Evolutionary conservation across 2,888 invertebrate genomes (phyloP).

Genomic region (Tiliacea aurago): DNA sequence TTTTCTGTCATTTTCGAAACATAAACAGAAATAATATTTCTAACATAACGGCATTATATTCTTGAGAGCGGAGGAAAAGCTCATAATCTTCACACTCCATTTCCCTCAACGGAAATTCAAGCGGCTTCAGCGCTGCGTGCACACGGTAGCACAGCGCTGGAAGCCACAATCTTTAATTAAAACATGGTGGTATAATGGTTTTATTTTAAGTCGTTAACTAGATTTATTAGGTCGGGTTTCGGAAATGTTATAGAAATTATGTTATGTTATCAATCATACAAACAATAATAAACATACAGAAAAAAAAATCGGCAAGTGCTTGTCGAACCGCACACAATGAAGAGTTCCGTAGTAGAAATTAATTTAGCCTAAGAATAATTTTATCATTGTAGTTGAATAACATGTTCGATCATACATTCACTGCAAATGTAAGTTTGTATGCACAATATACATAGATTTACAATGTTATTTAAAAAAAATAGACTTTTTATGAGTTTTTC

Average conservation of each 20-base stretch:
- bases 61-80: slow-evolving; percentile 21
- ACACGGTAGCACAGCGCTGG: slow-evolving; percentile 2
- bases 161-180: slow-evolving; percentile 38
- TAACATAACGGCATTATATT: slow-evolving; percentile 13
- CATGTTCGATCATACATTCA: too few relatives aligned
- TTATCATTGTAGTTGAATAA: too few relatives aligned
- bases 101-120: slow-evolving; percentile 55
- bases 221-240: not conserved
- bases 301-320: too few relatives aligned
- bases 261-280: not conserved
- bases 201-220: not conserved
- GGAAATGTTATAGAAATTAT: not conserved
- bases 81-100: slow-evolving; percentile 59
- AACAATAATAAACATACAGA: too few relatives aligned
- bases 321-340: too few relatives aligned
- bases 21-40: slow-evolving; percentile 16
- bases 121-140: slow-evolving; percentile 41
- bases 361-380: too few relatives aligned
- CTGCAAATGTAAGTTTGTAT: too few relatives aligned
- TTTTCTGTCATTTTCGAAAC: not conserved
- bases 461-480: too few relatives aligned
- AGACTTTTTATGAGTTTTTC: too few relatives aligned
- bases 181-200: slow-evolving; percentile 9
- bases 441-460: too few relatives aligned
- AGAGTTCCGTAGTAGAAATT: too few relatives aligned